Base-by-base conservation (phyloP, 2,797 vertebrate species). In the Denticeps clupeoides region DNA sequence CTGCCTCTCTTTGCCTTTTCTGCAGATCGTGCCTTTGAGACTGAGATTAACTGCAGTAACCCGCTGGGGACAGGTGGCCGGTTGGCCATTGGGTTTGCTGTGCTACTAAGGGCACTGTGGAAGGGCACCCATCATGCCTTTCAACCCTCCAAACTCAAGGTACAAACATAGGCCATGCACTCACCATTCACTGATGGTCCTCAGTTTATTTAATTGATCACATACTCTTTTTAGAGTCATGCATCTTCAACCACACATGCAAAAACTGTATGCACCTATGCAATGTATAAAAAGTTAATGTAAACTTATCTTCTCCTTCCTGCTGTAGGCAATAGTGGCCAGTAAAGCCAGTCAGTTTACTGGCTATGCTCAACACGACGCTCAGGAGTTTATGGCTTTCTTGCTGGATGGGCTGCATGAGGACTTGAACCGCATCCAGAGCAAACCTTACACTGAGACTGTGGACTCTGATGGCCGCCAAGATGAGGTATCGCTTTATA, bases 381-480 rank as follows among this genome's bases (percentile, higher is more conserved):
- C 95, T 48, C 95, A 99, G 75, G 95, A 99, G 73, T 99, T 99
- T 71, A 99, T 98, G 94, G 95, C 95, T 22, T 99, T 99, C 72
- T 63, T 99, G 49, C 70, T 99, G 7, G 95, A 98, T 3, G 95
- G 95, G 11, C 85, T 99, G 22, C 95, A 99, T 0, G 95, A 99
- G 65, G 95, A 99, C 73, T 76, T 99, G 68, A 99, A 99, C 71
- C 88, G 95, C 45, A 97, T 99, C 66, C 94, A 97, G 74, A 93
- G 90, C 59, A 99, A 99, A 70, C 94, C 94, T 1, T 99, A 99
- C 71, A 98, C 94, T 0, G 87, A 89, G 60, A 90, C 87, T 0
- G 85, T 89, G 58, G 87, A 87, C 51, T 90, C 86, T 0, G 88
- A 90, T 4, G 87, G 88, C 16, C 82, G 88, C 24, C 88, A 81